Evolutionary conservation across 1,140 invertebrate genomes (phyloP).

Genomic region (Lerema accius): DNA sequence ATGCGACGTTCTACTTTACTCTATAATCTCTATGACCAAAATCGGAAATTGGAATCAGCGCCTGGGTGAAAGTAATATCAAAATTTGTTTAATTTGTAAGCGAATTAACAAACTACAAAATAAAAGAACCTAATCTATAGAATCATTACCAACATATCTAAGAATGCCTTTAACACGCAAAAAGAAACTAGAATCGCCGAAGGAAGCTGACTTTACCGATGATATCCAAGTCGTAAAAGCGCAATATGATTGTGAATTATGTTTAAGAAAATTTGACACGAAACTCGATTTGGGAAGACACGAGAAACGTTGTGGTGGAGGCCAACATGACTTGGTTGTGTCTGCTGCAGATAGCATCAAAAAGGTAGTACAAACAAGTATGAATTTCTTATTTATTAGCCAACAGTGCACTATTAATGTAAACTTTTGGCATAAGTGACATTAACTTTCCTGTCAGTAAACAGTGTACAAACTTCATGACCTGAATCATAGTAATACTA

Average conservation of each 20-base stretch:
- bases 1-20: too few species aligned
- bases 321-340: not conserved
- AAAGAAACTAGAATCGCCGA: conserved; percentile 49
- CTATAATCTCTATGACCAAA: conserved; percentile 3
- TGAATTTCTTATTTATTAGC: not conserved
- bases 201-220: not conserved
- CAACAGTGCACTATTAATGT: not conserved
- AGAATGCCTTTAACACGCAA: conserved; percentile 61
- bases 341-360: not conserved
- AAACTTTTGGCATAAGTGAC: not conserved
- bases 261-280: conserved; percentile 19
- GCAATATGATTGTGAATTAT: conserved; percentile 23
- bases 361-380: not conserved
- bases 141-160: conserved; percentile 31
- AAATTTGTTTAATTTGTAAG: conserved; percentile 55
- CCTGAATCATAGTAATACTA: conserved; percentile 8
- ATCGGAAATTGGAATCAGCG: conserved; percentile 45
- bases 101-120: conserved; percentile 28
- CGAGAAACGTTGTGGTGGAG: not conserved
- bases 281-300: conserved; percentile 8
- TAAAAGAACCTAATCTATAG: conserved; percentile 39
- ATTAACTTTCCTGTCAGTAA: conserved; percentile 6
- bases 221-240: not conserved
- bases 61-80: conserved; percentile 78
- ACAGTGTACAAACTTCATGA: conserved; percentile 3